Percentiles rank a stretch among this genome's conserved stretches.
These are phyloP conservation scores for Bambusicola thoracicus DNA, from an alignment of 2,113 vertebrate genomes.

Conservation along the genomic window DNA sequence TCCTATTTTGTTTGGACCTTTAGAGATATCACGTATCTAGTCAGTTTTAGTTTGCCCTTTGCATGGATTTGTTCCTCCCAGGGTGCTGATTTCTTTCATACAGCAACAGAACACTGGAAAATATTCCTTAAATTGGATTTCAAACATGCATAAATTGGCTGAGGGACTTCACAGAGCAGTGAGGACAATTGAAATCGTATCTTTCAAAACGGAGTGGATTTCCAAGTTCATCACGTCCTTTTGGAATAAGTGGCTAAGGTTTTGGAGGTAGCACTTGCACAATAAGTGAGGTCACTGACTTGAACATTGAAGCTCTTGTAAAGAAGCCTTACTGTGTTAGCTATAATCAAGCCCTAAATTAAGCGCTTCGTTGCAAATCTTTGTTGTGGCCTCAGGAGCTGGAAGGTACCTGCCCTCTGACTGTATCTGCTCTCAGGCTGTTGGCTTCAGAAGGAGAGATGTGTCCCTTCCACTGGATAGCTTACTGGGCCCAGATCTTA, in stretches of 20 bases:
- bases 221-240: not conserved
- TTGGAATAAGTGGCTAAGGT: not conserved
- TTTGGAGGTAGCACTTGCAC: not conserved
- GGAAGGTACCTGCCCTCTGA: not conserved
- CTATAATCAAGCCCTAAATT: not conserved
- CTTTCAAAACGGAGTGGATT: not conserved
- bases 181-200: not conserved
- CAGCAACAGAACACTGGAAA: not conserved
- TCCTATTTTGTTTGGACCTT: not conserved
- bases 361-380: not conserved
- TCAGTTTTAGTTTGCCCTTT: slow-evolving; percentile 5
- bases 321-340: not conserved
- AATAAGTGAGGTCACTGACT: not conserved
- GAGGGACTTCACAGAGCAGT: not conserved
- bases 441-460: not conserved
- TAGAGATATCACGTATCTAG: not conserved
- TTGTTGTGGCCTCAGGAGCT: not conserved
- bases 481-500: not conserved
- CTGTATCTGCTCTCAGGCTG: not conserved
- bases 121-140: not conserved
- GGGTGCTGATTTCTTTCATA: not conserved
- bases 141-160: not conserved
- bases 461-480: not conserved
- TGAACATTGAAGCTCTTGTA: not conserved
- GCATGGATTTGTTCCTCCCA: not conserved